Evolutionary conservation across 1,140 invertebrate species (phyloP), one percentile per base, ranked within the genome.

Genomic region (Panulirus ornatus): DNA sequence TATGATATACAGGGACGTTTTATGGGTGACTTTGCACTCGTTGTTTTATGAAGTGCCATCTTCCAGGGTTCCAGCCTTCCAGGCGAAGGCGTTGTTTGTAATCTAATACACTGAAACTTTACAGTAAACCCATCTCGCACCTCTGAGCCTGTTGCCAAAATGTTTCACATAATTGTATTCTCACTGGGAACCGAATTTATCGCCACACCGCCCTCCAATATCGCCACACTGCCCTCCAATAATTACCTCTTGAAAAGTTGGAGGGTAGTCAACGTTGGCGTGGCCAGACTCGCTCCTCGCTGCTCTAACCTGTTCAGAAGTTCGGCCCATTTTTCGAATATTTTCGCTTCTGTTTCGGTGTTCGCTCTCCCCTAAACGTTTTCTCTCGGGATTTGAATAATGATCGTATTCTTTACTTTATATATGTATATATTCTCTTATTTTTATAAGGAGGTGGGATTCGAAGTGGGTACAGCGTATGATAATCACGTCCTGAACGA

Each of bases 151-250:
- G 38, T 40, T 42, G 40, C 75, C 44, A 78, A 78, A 78, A 78
- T 78, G 40, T 30, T 47, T 78, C 75, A 78, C 75, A 27, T 78
- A 78, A 78, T 78, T 78, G 75, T 78, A 78, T 78, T 78, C 75
- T 78, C 75, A 38, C 22, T 38, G 75, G 75, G 36, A 78, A 78
- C 40, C 9, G 36, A 2, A 78, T 44, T 78, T 78, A 78, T 78
- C 75, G 75, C 75, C 75, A 78, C 75, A 78, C 40, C 75, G 75
- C 75, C 75, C n/a, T 78, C 75, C 75, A 78, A 78, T 78, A 78
- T 78, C 75, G 75, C 75, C 75, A 78, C 75, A 78, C 40, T 40
- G 75, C 75, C 75, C n/a, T 78, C 75, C 75, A 78, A 78, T 78
- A 78, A 78, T 78, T 78, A 78, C 75, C 40, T 47, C 75, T 47